Base-by-base conservation (phyloP, 64 coral and sea anemone genomes). In the Porites australiensis region DNA sequence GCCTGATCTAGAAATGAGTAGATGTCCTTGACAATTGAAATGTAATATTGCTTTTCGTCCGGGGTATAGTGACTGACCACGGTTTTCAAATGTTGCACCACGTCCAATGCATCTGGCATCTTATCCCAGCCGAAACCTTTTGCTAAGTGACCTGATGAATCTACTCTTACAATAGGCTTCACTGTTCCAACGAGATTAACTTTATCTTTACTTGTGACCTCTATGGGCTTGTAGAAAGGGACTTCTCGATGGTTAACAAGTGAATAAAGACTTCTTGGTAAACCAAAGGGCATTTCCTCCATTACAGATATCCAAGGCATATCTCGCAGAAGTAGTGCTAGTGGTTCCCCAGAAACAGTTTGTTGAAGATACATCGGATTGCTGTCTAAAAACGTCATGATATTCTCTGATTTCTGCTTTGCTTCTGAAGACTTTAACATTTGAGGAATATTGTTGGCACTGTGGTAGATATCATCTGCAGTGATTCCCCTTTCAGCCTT, bases 141-240 rank as follows among this genome's bases (percentile, higher is more conserved):
- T 22, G 71, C 76, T 58, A 96, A 12, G 8, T 92, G 10, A 14
- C 78, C 13, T 27, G 79, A 74, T n/a, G 9, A 45, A 21, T 13
- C 2, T 18, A 54, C 64, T 37, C 85, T 23, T 12, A 96, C 78
- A 70, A 59, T 0, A 6, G 91, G 88, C 48, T 79, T 90, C 27
- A 91, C 70, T 48, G 91, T 80, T n/a, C 95, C 95, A 90, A 97
- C 64, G 58, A 97, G 75, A 53, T 72, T 73, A 2, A 77, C 66
- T 19, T 52, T 45, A 20, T 82, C 60, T 45, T 80, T 64, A 13
- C 92, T 86, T 53, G 68, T 90, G 18, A 88, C 48, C 66, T 90
- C 75, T 14, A 65, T 47, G 18, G 85, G 85, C 69, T 57, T 88
- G 11, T 18, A 61, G 13, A 92, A 78, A 3, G 2, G 47, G 4